phyloP scores from a whole-genome alignment of 2,113 vertebrate genomes.

The Mustela lutreola region DNA sequence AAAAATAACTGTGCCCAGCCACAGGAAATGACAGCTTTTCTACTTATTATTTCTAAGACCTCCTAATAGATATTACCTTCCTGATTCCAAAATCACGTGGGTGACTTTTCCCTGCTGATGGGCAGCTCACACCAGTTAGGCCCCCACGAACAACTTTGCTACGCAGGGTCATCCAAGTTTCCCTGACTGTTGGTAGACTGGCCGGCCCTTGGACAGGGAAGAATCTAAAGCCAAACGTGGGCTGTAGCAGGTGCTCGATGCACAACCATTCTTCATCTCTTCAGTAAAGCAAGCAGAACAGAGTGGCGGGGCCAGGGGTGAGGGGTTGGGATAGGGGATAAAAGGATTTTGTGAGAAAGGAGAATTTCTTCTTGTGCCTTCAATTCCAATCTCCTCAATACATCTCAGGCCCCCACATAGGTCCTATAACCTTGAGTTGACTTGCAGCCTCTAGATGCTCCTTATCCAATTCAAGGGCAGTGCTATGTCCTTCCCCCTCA shows the following conservation, averaged over 20 bases:
- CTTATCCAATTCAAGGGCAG: neutral
- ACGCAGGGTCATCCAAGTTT: neutral
- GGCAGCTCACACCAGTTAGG: neutral
- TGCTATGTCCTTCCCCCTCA: neutral
- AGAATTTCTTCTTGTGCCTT: neutral
- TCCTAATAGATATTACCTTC: neutral
- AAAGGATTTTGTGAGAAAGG: neutral
- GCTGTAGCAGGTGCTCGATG: neutral
- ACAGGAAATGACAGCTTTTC: neutral
- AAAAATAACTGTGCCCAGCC: neutral
- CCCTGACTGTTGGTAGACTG: neutral
- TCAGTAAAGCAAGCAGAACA: conserved; percentile 2
- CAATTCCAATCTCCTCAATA: neutral
- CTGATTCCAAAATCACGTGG: neutral
- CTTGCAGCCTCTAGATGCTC: neutral
- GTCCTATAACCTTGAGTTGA: neutral
- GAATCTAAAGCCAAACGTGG: neutral
- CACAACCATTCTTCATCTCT: neutral
- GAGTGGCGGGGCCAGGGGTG: neutral
- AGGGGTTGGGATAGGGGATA: neutral
- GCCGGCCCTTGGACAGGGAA: neutral
- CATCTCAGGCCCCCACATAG: accelerated
- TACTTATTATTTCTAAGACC: neutral
- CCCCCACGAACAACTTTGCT: neutral
- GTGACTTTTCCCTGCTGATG: neutral